A percentile compares a stretch with the other conserved stretches of the same genome.
Evolutionary conservation across 2,113 vertebrate species (phyloP).

Genomic region (Oreamnos americanus): DNA sequence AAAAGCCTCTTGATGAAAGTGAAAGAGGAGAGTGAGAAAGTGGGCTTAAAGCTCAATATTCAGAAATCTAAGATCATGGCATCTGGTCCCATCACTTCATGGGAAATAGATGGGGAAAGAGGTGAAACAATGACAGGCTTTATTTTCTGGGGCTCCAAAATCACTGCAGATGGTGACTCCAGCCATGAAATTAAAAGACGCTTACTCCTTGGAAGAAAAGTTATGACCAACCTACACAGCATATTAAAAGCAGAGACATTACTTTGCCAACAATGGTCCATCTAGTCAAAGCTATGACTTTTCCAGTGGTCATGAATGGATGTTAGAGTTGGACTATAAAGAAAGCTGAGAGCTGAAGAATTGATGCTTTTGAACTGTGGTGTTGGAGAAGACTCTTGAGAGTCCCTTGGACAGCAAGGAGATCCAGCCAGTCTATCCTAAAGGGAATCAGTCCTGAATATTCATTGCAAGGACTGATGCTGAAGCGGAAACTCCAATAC

Average conservation of each 20-base stretch:
- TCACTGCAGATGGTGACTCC: not conserved
- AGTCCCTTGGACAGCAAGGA: not conserved
- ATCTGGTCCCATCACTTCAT: not conserved
- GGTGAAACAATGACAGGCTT: not conserved
- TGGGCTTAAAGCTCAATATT: not conserved
- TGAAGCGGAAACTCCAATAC: not conserved
- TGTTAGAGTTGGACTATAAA: not conserved
- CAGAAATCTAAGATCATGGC: not conserved
- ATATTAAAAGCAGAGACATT: not conserved
- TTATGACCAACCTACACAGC: not conserved
- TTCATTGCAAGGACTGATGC: not conserved
- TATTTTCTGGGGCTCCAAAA: not conserved
- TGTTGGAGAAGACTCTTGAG: not conserved
- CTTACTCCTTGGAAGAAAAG: not conserved
- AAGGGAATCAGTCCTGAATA: not conserved
- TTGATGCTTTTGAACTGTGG: not conserved
- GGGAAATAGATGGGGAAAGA: not conserved
- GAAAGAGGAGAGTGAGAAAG: not conserved
- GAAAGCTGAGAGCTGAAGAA: rapidly evolving
- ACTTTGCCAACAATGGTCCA: not conserved
- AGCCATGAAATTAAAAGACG: not conserved
- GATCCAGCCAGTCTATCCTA: not conserved
- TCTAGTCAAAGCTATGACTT: not conserved
- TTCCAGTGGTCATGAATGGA: not conserved
- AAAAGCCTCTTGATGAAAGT: not conserved